Conservation (phyloP, 2,113 vertebrate species). For the Otis tarda region DNA sequence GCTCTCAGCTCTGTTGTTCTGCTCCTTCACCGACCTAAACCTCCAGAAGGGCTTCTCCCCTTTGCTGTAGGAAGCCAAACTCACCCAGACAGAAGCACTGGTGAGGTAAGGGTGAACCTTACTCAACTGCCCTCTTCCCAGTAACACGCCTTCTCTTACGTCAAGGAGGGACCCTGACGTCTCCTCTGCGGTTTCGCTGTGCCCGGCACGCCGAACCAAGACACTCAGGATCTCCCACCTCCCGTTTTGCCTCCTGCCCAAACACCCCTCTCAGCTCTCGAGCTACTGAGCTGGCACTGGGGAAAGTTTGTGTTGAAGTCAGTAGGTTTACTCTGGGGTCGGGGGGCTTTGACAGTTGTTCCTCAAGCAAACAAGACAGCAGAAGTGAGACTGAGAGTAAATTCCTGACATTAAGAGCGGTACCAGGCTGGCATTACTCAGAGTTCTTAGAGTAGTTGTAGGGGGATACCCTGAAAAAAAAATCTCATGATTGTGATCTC, state of each 20-base stretch:
- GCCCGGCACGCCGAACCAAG: fast-evolving
- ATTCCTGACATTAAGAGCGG: slow-evolving; percentile 49
- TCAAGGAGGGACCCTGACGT: background rate
- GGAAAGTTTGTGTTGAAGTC: background rate
- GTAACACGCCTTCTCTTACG: background rate
- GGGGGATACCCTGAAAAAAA: slow-evolving; percentile 45
- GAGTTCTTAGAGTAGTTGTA: background rate
- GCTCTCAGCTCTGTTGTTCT: background rate
- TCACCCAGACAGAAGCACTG: background rate
- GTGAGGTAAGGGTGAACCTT: background rate
- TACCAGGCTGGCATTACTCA: background rate
- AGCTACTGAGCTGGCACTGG: background rate
- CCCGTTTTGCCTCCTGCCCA: background rate
- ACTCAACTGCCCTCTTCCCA: background rate
- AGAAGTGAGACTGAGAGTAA: slow-evolving; percentile 47
- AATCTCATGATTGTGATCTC: slow-evolving; percentile 19
- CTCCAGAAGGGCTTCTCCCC: background rate
- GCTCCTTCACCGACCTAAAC: background rate
- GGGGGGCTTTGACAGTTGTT: background rate
- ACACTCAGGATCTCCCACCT: background rate
- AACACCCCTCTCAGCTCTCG: fast-evolving
- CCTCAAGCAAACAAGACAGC: slow-evolving; percentile 9
- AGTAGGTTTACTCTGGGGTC: background rate
- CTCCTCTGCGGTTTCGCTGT: background rate
- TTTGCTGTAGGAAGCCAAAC: background rate